phyloP scores from a whole-genome alignment of 35 echinoderm and acorn worm species.

The Heliocidaris tuberculata region DNA sequence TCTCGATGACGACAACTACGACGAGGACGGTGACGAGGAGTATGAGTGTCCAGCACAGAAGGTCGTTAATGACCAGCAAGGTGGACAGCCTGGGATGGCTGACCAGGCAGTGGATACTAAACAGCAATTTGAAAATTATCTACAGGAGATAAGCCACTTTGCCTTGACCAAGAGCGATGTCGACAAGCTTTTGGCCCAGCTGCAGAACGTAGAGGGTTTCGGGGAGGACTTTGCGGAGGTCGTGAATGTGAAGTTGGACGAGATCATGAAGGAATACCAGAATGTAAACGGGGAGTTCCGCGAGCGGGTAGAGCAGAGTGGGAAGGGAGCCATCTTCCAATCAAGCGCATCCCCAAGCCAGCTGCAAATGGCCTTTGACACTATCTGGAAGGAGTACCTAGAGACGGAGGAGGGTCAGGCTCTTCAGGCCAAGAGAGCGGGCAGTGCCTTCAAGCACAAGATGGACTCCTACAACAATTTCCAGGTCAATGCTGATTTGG shows the following conservation, averaged over 20 bases:
- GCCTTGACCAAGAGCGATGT: conserved; percentile 6
- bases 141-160: conserved; percentile 20
- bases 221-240: neutral
- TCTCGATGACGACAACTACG: neutral
- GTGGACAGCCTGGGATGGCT: neutral
- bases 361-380: conserved; percentile 60
- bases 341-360: neutral
- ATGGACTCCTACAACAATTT: conserved; percentile 57
- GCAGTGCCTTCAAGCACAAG: conserved; percentile 16
- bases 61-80: no score
- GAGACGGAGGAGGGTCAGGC: conserved; percentile 50
- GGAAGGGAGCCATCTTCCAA: neutral
- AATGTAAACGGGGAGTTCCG: neutral
- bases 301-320: neutral
- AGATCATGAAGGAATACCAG: conserved; percentile 23
- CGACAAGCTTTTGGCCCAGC: conserved; percentile 3
- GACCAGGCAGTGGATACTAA: neutral
- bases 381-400: conserved; percentile 56
- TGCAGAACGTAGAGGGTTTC: neutral
- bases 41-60: conserved; percentile 14
- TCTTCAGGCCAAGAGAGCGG: conserved; percentile 50
- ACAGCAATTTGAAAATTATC: neutral
- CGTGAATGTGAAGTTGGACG: neutral
- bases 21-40: conserved; percentile 38
- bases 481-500: neutral